These are phyloP conservation scores for Mormyrops attenuatus DNA, from an alignment of 2,797 vertebrate genomes.

Conservation along the genomic window DNA sequence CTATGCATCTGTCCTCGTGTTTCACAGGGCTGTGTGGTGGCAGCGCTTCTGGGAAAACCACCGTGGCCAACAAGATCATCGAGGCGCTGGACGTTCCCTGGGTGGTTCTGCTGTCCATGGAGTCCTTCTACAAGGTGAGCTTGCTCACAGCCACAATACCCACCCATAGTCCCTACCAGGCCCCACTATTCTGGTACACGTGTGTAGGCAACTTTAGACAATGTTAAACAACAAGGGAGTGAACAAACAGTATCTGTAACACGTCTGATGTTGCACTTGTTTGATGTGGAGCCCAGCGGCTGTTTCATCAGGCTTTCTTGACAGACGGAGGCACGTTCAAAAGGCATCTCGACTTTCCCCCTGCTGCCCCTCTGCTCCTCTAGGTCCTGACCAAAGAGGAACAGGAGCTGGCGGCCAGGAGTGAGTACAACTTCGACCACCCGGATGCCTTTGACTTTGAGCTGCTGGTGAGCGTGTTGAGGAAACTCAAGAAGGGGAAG, in stretches of 20 bases:
- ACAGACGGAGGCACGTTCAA: not conserved
- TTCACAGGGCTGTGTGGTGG: conserved; percentile 77
- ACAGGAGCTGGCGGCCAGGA: conserved; percentile 70
- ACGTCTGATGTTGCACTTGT: not conserved
- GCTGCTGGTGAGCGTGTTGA: conserved; percentile 69
- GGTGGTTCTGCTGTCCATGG: conserved; percentile 88
- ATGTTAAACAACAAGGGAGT: not conserved
- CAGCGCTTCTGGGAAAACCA: conserved; percentile 84
- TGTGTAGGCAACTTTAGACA: not conserved
- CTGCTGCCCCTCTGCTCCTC: not conserved
- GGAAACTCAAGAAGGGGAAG: conserved; percentile 83
- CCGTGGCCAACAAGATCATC: conserved; percentile 83
- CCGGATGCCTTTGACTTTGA: conserved; percentile 86
- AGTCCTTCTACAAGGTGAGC: conserved; percentile 84
- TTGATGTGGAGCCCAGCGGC: not conserved
- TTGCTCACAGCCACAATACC: not conserved
- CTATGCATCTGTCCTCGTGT: not conserved
- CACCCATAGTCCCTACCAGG: not conserved
- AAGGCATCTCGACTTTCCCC: not conserved
- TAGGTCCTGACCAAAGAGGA: conserved; percentile 77
- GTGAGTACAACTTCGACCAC: conserved; percentile 85
- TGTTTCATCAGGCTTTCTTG: not conserved
- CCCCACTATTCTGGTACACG: not conserved
- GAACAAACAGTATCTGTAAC: not conserved
- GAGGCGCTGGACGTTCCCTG: conserved; percentile 86